A percentile compares a stretch with the other conserved stretches of the same genome.
Evolutionary conservation across 2,797 vertebrate species (phyloP).

Genomic region (Strix occidentalis): DNA sequence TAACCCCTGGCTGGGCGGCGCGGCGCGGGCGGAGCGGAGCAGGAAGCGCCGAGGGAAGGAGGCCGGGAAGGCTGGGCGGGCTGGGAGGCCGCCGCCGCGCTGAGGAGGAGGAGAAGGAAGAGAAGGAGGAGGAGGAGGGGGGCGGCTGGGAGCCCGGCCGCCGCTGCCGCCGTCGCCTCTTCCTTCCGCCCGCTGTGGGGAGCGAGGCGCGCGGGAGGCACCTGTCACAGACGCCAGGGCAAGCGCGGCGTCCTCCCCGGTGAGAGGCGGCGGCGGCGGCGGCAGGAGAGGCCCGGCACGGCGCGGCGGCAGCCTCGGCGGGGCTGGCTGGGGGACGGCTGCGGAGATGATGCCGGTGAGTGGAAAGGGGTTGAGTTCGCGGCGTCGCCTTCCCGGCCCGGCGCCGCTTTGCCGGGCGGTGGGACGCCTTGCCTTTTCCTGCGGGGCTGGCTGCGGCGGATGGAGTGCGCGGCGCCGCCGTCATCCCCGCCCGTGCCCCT

Average conservation of each 20-base stretch:
- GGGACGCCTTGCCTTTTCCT: conserved; percentile 34
- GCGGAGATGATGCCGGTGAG: conserved; percentile 54
- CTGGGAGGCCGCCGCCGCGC: not conserved
- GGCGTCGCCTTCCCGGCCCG: not conserved
- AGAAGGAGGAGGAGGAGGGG: not conserved
- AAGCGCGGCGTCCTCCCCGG: conserved; percentile 12
- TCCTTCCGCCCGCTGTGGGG: conserved; percentile 38
- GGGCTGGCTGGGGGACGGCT: not conserved
- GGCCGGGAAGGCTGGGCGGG: not conserved
- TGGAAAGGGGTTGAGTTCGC: not conserved
- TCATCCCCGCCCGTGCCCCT: not conserved
- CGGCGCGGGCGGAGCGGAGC: conserved; percentile 37
- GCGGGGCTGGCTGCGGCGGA: not conserved
- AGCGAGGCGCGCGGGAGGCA: conserved; percentile 9
- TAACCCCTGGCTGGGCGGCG: conserved; percentile 44
- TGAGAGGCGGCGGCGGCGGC: not conserved
- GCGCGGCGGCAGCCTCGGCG: not conserved
- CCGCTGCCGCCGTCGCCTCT: not conserved
- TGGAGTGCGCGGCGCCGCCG: not conserved
- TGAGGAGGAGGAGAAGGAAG: not conserved
- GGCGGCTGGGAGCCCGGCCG: not conserved
- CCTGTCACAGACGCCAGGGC: conserved; percentile 45
- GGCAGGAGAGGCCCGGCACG: not conserved
- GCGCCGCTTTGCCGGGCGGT: not conserved
- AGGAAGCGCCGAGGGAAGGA: conserved; percentile 28